phyloP scores from a whole-genome alignment of 2,888 invertebrate genomes.

The Gibbula magus region DNA sequence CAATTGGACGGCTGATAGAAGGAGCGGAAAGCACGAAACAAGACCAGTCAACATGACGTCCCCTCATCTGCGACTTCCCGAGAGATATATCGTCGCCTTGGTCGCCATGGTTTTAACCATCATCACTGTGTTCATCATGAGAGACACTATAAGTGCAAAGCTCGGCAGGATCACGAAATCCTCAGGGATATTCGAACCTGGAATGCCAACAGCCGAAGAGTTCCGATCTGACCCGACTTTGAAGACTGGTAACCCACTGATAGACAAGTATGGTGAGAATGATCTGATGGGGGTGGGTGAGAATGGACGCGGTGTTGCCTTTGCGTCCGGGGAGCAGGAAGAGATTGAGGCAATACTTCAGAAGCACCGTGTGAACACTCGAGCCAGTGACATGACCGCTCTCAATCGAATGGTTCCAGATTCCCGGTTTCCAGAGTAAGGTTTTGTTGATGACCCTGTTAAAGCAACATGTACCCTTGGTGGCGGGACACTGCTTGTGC shows the following conservation, averaged over 20 bases:
- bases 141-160: too few species aligned
- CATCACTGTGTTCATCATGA: too few species aligned
- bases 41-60: too few species aligned
- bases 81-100: too few species aligned
- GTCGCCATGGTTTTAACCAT: too few species aligned
- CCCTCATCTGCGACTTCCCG: too few species aligned
- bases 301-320: slow-evolving; percentile 52
- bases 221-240: slow-evolving; percentile 42
- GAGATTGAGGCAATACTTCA: slow-evolving; percentile 36
- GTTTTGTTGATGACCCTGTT: neutral
- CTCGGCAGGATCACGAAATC: too few species aligned
- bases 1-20: too few species aligned
- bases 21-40: too few species aligned
- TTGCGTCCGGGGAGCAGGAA: slow-evolving; percentile 43
- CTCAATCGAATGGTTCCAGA: slow-evolving; percentile 64
- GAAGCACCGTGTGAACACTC: slow-evolving; percentile 52
- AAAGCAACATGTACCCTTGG: too few species aligned
- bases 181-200: neutral
- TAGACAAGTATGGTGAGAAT: slow-evolving; percentile 57
- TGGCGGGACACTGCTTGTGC: too few species aligned
- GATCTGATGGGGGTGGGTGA: slow-evolving; percentile 53
- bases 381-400: slow-evolving; percentile 61
- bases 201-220: slow-evolving; percentile 40
- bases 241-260: slow-evolving; percentile 55
- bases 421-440: slow-evolving; percentile 60